Conservation (phyloP, 1,140 invertebrate genomes). For the Drosophila guanche region DNA sequence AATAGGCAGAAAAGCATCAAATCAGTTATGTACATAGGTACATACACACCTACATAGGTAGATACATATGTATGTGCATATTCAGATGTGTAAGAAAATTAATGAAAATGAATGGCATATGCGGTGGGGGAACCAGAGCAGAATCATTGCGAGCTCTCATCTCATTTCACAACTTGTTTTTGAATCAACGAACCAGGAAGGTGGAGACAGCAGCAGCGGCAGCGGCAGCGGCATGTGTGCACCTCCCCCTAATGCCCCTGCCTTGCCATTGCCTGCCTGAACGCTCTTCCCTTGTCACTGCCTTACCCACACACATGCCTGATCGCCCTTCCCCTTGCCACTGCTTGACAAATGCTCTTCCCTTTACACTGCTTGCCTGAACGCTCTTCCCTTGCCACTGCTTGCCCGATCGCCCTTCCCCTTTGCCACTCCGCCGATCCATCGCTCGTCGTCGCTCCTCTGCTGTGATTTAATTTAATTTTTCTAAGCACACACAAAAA, state of each 20-base stretch:
- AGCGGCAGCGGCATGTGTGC: neutral
- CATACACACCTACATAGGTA: no score
- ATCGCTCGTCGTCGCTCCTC: no score
- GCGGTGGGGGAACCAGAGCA: constrained; percentile 22
- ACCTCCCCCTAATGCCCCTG: no score
- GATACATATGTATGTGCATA: neutral
- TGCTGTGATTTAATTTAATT: constrained; percentile 48
- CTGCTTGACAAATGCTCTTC: no score
- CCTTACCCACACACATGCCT: no score
- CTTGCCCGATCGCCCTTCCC: constrained; percentile 6
- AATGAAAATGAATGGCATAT: constrained; percentile 6
- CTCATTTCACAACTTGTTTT: constrained; percentile 54
- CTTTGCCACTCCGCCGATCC: constrained; percentile 10
- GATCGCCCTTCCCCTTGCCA: neutral
- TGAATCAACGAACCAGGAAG: constrained; percentile 53
- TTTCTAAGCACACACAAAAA: constrained; percentile 45
- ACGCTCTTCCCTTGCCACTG: no score
- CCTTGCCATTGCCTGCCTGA: no score
- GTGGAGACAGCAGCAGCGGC: constrained; percentile 5
- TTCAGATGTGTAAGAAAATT: neutral
- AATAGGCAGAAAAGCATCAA: no score
- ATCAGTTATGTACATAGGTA: no score
- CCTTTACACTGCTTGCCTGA: no score
- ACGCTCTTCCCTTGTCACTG: no score
- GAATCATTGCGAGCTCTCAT: constrained; percentile 41